Base-by-base conservation (phyloP, 1,140 invertebrate genomes). In the Atopsyche davidsoni region DNA sequence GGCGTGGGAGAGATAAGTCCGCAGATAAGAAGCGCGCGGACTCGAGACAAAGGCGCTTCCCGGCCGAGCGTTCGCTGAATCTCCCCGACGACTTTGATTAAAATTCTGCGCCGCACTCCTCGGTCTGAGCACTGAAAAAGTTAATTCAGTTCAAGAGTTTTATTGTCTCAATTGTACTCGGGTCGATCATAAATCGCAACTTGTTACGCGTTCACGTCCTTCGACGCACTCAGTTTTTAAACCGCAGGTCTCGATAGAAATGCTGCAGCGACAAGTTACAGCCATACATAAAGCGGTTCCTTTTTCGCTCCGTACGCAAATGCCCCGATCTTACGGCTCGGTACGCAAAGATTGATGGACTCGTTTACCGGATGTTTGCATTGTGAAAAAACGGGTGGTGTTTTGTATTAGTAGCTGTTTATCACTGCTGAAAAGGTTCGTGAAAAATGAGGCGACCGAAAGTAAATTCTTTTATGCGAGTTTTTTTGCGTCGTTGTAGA, bases 91-190 rank as follows among this genome's bases (percentile, higher is more conserved):
- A 47, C 46, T 57, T 57, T 57, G 55, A 57, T 57, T 57, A 57
- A 57, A 57, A 57, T 57, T 57, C 47, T 48, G 22, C 38, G 46
- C 52, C 53, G 38, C 43, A 51, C 53, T 51, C 48, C 3, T 36
- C 43, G 43, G 42, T 13, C 46, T 13, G 32, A 43, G 4, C 39
- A 39, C 51, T 24, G 51, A 43, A 50, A 55, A 55, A 54, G 47
- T 58, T 55, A 58, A 55, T 58, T 58, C 56, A 49, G 48, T 54
- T 58, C 51, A 55, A 58, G 56, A 58, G 52, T 54, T 58, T 55
- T 58, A 58, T 55, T 58, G 52, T 31, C 52, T 17, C 51, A 57
- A 58, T 58, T 55, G 52, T 55, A 52, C 56, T 58, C 56, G 44
- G 52, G 49, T 38, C 48, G 52, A 58, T 58, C 56, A 54, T 58